A percentile compares a stretch with the other conserved stretches of the same genome.
Evolutionary conservation across 2,113 vertebrate genomes (phyloP).

Genomic region (Ahaetulla prasina): DNA sequence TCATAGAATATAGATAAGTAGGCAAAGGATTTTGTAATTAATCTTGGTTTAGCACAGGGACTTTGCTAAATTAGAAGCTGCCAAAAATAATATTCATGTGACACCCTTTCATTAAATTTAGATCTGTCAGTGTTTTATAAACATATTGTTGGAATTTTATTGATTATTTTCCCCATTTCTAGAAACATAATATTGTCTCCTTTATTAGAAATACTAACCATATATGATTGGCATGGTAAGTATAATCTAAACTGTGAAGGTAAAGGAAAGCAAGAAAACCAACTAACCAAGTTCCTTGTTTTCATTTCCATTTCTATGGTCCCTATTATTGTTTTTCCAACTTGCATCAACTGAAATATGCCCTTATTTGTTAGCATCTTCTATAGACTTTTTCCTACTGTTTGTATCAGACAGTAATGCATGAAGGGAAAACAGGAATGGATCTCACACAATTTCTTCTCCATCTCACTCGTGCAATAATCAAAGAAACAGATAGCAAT

Average conservation of each 20-base stretch:
- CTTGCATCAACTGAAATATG: background rate
- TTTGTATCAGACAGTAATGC: background rate
- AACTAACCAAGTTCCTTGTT: background rate
- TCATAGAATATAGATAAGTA: constrained; percentile 44
- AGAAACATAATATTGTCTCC: background rate
- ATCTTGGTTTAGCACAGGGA: constrained; percentile 38
- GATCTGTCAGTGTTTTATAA: background rate
- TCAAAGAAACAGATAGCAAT: background rate
- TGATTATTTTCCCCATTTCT: background rate
- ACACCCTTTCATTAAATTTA: background rate
- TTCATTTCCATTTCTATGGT: background rate
- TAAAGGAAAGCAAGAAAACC: background rate
- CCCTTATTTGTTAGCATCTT: background rate
- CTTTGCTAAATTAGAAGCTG: constrained; percentile 30
- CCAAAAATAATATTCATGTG: constrained; percentile 18
- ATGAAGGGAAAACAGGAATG: background rate
- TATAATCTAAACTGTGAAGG: background rate
- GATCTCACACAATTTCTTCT: background rate
- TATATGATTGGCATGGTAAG: background rate
- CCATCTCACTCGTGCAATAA: background rate
- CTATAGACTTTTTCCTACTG: background rate
- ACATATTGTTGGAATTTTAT: background rate
- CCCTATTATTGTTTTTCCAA: background rate
- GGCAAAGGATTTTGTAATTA: background rate
- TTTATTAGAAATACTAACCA: background rate